phyloP scores from a whole-genome alignment of 2,113 vertebrate species.

The Gallinago media region DNA sequence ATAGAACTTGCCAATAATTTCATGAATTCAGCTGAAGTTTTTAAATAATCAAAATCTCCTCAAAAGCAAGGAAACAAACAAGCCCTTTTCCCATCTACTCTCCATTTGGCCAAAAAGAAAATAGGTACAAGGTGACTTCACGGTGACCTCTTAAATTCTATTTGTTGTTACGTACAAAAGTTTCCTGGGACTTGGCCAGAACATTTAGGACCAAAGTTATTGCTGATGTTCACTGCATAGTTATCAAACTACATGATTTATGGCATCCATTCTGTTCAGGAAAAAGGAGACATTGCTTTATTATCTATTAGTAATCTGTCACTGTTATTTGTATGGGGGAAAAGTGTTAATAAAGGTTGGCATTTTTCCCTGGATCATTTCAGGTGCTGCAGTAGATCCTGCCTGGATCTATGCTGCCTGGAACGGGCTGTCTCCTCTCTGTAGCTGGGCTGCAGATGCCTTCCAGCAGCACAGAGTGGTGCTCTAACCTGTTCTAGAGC shows the following conservation, averaged over 20 bases:
- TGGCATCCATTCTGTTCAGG: not conserved
- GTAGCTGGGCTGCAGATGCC: not conserved
- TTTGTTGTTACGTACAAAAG: not conserved
- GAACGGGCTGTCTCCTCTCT: not conserved
- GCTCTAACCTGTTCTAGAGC: not conserved
- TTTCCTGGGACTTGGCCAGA: not conserved
- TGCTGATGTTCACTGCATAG: not conserved
- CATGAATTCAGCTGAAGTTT: not conserved
- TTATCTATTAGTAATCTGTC: constrained; percentile 60
- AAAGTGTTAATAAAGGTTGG: constrained; percentile 13
- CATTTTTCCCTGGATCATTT: constrained; percentile 9
- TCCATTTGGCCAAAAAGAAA: not conserved
- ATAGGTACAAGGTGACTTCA: not conserved
- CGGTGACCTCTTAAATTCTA: not conserved
- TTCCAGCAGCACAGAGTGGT: not conserved
- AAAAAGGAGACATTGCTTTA: constrained; percentile 46
- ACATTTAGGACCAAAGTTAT: not conserved
- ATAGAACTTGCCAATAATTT: not conserved
- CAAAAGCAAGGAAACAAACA: not conserved
- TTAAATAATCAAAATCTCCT: not conserved
- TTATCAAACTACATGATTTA: constrained; percentile 30
- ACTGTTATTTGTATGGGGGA: not conserved
- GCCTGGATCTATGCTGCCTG: not conserved
- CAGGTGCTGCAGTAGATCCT: not conserved
- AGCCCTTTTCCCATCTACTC: not conserved